These are phyloP conservation scores for Tadarida brasiliensis DNA, from an alignment of 2,797 vertebrate genomes.

Conservation along the genomic window DNA sequence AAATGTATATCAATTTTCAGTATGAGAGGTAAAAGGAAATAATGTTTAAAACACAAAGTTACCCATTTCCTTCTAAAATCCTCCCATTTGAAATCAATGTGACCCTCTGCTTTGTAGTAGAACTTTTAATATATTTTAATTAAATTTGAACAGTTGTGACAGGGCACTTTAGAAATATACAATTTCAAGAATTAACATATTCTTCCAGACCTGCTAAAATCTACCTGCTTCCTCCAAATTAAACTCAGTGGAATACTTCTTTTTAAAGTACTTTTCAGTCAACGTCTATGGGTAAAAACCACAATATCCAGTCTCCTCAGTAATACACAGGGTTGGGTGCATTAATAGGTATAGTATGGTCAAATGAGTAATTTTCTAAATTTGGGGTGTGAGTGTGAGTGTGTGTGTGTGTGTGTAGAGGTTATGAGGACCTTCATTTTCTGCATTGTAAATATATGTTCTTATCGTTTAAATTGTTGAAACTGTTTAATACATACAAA, in stretches of 20 bases:
- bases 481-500: not conserved
- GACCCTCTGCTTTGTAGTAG: not conserved
- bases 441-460: not conserved
- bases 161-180: not conserved
- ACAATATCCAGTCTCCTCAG: too few relatives aligned
- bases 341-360: not conserved
- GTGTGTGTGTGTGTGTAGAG: not conserved
- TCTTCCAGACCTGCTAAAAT: slow-evolving; percentile 43
- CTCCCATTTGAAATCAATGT: slow-evolving; percentile 56
- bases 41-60: slow-evolving; percentile 52
- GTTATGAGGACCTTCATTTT: not conserved
- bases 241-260: not conserved
- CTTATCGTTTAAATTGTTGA: not conserved
- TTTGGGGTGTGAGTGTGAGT: not conserved
- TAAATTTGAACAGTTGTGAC: slow-evolving; percentile 36
- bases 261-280: not conserved
- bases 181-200: not conserved
- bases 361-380: not conserved
- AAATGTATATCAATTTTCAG: slow-evolving; percentile 74
- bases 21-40: not conserved
- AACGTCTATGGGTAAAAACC: not conserved
- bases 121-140: slow-evolving; percentile 63
- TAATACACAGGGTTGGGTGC: not conserved
- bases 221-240: not conserved
- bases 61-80: slow-evolving; percentile 43